A percentile compares a stretch with the other conserved stretches of the same genome.
phyloP scores from a whole-genome alignment of 1,140 invertebrate genomes.

The Globodera ellingtonae region DNA sequence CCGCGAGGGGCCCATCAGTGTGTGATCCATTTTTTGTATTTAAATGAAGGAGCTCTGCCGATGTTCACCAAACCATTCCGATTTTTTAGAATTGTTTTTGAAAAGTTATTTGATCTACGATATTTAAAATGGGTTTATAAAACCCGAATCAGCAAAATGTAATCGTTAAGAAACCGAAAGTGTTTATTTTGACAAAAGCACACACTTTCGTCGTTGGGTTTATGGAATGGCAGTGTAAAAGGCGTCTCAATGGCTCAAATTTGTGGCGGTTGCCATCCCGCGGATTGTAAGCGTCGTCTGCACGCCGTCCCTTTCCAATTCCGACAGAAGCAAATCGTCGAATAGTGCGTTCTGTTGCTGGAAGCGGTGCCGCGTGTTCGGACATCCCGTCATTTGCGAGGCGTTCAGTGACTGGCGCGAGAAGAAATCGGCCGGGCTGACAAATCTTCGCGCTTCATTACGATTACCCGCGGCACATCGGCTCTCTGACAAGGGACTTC shows the following conservation, averaged over 20 bases:
- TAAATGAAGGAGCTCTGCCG: no score
- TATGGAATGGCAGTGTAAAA: no score
- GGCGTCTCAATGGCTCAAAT: no score
- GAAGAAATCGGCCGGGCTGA: not conserved
- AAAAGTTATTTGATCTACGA: no score
- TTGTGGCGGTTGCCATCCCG: not conserved
- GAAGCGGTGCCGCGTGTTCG: not conserved
- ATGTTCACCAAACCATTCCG: no score
- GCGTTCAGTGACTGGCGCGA: not conserved
- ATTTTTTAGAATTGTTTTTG: no score
- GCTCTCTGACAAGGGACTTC: not conserved
- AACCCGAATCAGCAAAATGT: no score
- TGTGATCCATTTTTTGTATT: conserved; percentile 62
- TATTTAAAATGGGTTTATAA: no score
- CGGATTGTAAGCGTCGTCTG: not conserved
- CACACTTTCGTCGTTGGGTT: no score
- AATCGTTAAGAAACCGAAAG: no score
- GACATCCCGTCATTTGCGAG: not conserved
- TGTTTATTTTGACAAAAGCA: no score
- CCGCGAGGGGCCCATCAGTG: conserved; percentile 73
- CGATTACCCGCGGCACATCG: no score
- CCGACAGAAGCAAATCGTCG: not conserved
- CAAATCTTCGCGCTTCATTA: not conserved
- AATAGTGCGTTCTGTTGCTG: not conserved
- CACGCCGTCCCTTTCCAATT: not conserved